Evolutionary conservation across 2,113 vertebrate genomes (phyloP).

Genomic region (Oriolus oriolus): DNA sequence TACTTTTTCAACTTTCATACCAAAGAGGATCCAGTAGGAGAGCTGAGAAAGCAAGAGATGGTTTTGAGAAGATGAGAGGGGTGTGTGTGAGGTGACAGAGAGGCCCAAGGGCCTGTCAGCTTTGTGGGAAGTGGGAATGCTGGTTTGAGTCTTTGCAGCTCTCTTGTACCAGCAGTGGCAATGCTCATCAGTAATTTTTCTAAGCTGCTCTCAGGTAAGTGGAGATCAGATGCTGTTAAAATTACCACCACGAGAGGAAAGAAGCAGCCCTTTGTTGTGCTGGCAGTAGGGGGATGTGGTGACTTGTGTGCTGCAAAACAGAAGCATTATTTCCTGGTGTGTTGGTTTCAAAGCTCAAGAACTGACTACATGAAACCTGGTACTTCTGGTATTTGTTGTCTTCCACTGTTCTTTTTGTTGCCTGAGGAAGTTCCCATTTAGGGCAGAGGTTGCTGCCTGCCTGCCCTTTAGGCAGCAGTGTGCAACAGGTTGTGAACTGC

Average conservation of each 20-base stretch:
- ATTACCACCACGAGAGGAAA: background rate
- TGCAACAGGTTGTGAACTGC: background rate
- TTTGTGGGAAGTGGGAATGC: background rate
- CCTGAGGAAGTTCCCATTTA: background rate
- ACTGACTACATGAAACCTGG: background rate
- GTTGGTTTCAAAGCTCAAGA: background rate
- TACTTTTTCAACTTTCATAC: background rate
- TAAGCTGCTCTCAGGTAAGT: background rate
- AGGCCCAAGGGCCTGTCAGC: background rate
- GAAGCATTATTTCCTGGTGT: background rate
- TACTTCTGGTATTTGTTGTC: background rate
- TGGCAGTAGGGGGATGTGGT: background rate
- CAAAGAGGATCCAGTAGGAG: background rate
- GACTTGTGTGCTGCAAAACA: background rate
- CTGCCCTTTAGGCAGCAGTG: background rate
- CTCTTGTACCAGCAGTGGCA: background rate
- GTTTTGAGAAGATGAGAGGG: background rate
- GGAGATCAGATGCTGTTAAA: background rate
- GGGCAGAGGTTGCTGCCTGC: background rate
- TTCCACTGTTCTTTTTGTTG: background rate
- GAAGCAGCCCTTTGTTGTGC: background rate
- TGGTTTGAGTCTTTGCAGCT: background rate
- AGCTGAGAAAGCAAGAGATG: background rate
- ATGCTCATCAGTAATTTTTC: background rate
- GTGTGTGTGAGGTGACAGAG: background rate